A percentile compares a stretch with the other conserved stretches of the same genome.
phyloP scores from a whole-genome alignment of 2,888 invertebrate species.

The Corythucha ciliata region DNA sequence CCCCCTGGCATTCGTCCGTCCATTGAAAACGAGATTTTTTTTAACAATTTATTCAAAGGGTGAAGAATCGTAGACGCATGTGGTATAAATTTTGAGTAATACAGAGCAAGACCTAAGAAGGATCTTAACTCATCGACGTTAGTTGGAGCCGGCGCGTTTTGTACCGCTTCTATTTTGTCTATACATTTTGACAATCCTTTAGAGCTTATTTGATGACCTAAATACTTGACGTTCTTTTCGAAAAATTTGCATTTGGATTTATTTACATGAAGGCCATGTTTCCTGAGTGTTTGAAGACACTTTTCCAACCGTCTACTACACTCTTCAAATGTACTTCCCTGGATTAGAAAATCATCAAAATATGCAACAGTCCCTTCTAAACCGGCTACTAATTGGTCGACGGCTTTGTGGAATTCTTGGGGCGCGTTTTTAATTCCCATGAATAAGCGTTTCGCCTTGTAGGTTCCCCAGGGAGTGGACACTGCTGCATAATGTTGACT shows the following conservation, averaged over 20 bases:
- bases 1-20: conserved; percentile 4
- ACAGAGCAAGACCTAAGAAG: conserved; percentile 39
- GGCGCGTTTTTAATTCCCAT: conserved; percentile 30
- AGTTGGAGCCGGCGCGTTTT: conserved; percentile 31
- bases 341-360: conserved; percentile 38
- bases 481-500: conserved; percentile 20
- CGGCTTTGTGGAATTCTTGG: not conserved
- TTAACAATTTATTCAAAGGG: conserved; percentile 36
- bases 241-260: conserved; percentile 31
- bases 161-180: conserved; percentile 28
- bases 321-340: too few species aligned
- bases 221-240: conserved; percentile 26
- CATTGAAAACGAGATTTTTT: conserved; percentile 25
- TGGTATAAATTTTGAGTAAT: conserved; percentile 39
- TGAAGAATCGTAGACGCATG: conserved; percentile 36
- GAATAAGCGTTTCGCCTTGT: conserved; percentile 37
- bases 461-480: conserved; percentile 35
- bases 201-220: conserved; percentile 29
- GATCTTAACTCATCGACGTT: conserved; percentile 36
- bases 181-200: conserved; percentile 22
- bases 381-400: conserved; percentile 22
- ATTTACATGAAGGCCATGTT: conserved; percentile 28
- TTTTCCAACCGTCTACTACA: conserved; percentile 9
- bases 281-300: conserved; percentile 22
- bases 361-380: conserved; percentile 36